Percentiles rank a stretch among this genome's conserved stretches.
Conservation (phyloP, 2,888 invertebrate species). For the Drosophila silvestris region DNA sequence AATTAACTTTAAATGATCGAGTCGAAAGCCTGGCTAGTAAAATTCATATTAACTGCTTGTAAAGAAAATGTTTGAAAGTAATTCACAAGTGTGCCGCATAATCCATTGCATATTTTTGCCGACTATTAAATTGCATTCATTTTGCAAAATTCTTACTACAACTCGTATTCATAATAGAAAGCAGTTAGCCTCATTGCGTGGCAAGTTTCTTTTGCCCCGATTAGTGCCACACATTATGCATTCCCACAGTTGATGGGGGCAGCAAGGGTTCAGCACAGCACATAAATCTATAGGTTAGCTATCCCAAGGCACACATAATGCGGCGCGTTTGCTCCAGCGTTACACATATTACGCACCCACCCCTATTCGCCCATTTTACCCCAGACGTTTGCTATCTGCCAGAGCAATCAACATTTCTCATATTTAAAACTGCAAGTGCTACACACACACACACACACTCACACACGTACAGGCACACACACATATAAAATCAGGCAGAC, state of each 20-base stretch:
- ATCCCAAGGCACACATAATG: conserved; percentile 28
- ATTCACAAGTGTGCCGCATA: conserved; percentile 8
- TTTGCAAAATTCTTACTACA: conserved; percentile 33
- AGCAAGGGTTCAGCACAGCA: conserved; percentile 4
- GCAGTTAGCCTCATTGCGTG: conserved; percentile 52
- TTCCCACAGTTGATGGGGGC: conserved; percentile 35
- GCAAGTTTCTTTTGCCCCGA: conserved; percentile 45
- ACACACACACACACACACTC: conserved; percentile 14
- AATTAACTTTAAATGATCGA: not conserved
- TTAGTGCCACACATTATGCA: conserved; percentile 60
- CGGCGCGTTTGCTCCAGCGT: conserved; percentile 7
- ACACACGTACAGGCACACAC: conserved; percentile 9
- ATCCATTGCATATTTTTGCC: conserved; percentile 3
- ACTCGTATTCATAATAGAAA: conserved; percentile 31
- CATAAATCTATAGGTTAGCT: conserved; percentile 40
- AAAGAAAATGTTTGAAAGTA: conserved; percentile 31
- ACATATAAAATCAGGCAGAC: not conserved
- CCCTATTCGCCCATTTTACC: not conserved
- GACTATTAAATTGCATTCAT: conserved; percentile 20
- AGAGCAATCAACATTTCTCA: conserved; percentile 68
- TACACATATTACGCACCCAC: conserved; percentile 50
- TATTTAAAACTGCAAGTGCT: conserved; percentile 61
- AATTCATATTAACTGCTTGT: not conserved
- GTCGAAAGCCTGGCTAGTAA: not conserved
- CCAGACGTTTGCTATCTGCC: conserved; percentile 38